phyloP scores from a whole-genome alignment of 2,797 vertebrate species.

The Odontamblyopus rebecca region DNA sequence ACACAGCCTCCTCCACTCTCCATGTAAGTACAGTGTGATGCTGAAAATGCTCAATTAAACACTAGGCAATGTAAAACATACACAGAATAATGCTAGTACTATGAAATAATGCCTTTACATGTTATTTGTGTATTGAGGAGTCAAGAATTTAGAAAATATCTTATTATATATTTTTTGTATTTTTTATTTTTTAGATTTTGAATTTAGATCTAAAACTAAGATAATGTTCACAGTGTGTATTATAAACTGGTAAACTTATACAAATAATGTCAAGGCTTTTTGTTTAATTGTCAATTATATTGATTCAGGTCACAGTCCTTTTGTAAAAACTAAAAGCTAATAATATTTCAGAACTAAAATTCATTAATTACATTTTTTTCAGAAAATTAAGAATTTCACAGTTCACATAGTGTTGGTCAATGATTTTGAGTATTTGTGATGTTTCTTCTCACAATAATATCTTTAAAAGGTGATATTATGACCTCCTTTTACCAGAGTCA shows the following conservation, averaged over 20 bases:
- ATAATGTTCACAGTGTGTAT: no score
- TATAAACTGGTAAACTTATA: no score
- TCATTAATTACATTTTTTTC: no score
- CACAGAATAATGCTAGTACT: not conserved
- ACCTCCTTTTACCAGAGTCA: not conserved
- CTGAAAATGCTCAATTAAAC: conserved; percentile 10
- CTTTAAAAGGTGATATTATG: not conserved
- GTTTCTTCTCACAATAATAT: not conserved
- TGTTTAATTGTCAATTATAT: no score
- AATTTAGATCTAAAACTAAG: not conserved
- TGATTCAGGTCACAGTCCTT: no score
- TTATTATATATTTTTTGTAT: no score
- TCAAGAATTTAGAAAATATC: no score
- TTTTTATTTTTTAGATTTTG: not conserved
- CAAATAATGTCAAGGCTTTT: no score
- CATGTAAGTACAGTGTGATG: not conserved
- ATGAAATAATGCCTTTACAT: not conserved
- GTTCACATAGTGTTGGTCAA: not conserved
- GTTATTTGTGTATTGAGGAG: not conserved
- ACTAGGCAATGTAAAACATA: not conserved
- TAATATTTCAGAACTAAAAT: no score
- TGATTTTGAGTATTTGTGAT: not conserved
- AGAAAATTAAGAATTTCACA: not conserved
- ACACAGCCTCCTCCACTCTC: conserved; percentile 33
- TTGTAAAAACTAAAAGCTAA: no score